phyloP scores from a whole-genome alignment of 1,140 invertebrate species.

The Bombus breviceps region DNA sequence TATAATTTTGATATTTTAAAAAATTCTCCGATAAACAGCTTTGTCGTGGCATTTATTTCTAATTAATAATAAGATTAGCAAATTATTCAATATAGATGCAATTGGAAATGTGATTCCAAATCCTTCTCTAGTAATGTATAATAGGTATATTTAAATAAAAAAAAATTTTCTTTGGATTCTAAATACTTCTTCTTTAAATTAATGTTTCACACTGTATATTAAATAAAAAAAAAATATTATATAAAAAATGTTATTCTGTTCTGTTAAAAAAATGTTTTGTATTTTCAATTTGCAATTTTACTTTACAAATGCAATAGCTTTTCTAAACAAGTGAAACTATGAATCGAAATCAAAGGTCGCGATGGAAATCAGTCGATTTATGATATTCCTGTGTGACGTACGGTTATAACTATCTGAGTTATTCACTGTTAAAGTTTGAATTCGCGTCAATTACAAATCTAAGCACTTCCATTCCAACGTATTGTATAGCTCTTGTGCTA shows the following conservation, averaged over 20 bases:
- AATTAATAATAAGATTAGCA: too few relatives aligned
- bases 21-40: too few relatives aligned
- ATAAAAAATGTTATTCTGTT: not conserved
- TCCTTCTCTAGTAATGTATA: too few relatives aligned
- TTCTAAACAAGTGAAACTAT: not conserved
- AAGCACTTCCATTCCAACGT: not conserved
- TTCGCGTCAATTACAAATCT: conserved; percentile 2
- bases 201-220: not conserved
- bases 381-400: conserved; percentile 3
- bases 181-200: not conserved
- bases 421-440: not conserved
- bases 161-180: not conserved
- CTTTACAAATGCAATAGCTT: too few relatives aligned
- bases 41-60: too few relatives aligned
- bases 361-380: conserved; percentile 24
- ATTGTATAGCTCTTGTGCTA: too few relatives aligned
- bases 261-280: not conserved
- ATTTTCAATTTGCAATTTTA: not conserved
- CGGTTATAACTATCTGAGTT: not conserved
- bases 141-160: not conserved
- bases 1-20: too few relatives aligned
- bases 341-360: not conserved
- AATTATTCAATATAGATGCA: too few relatives aligned
- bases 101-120: too few relatives aligned
- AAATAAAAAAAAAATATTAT: not conserved